These are phyloP conservation scores for Dromiciops gliroides DNA, from an alignment of 2,113 vertebrate species.

Conservation along the genomic window DNA sequence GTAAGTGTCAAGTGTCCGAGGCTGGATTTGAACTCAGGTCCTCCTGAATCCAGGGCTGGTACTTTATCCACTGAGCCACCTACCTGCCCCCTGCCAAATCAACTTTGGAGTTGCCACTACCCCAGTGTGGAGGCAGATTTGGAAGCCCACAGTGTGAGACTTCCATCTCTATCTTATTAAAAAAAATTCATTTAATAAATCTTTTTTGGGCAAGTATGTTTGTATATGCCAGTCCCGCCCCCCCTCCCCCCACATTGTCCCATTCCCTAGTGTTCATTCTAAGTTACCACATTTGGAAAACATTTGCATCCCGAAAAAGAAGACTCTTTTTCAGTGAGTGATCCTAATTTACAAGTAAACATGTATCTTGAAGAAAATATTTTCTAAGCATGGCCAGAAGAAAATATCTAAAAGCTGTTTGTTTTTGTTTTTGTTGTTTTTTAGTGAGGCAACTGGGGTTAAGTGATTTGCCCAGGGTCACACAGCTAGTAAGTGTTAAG, in stretches of 20 bases:
- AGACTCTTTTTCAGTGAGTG: neutral
- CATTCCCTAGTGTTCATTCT: neutral
- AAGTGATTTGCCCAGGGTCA: no score
- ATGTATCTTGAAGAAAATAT: slow-evolving; percentile 26
- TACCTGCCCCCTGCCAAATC: no score
- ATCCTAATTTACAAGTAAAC: slow-evolving; percentile 11
- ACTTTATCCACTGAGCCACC: no score
- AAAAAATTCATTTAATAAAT: neutral
- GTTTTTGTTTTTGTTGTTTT: no score
- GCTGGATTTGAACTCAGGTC: no score
- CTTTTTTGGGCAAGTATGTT: neutral
- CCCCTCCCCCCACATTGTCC: no score
- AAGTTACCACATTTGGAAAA: neutral
- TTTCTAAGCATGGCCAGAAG: slow-evolving; percentile 40
- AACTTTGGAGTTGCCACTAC: neutral
- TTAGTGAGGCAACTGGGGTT: no score
- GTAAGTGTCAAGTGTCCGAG: no score
- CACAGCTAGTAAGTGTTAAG: no score
- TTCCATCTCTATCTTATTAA: neutral
- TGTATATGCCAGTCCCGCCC: no score
- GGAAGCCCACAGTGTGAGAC: neutral
- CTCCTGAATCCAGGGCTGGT: no score
- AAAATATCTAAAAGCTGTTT: slow-evolving; percentile 21
- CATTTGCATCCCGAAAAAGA: neutral
- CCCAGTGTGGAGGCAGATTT: neutral